These are phyloP conservation scores for Trilocha varians DNA, from an alignment of 2,888 invertebrate species.

Conservation along the genomic window DNA sequence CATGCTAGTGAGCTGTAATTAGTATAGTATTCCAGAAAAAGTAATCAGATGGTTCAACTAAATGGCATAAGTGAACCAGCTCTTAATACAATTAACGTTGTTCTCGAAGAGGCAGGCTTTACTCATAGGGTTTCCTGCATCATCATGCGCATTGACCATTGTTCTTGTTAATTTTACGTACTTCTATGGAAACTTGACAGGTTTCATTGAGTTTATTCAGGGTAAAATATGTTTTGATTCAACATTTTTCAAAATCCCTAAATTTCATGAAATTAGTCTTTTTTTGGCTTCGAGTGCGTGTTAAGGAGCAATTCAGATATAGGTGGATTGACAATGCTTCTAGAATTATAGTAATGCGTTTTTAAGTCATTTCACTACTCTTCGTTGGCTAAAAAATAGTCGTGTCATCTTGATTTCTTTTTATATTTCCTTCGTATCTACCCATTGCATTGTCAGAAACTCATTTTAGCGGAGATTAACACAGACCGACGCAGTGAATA, in stretches of 20 bases:
- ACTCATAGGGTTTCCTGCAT: not conserved
- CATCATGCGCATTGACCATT: not conserved
- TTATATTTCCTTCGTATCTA: not conserved
- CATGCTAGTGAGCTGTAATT: no score
- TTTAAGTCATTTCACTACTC: not conserved
- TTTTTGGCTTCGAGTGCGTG: no score
- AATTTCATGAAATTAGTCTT: no score
- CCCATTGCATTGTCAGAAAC: constrained; percentile 17
- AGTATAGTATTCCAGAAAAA: no score
- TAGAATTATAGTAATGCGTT: not conserved
- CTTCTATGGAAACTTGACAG: not conserved
- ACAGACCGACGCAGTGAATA: constrained; percentile 54
- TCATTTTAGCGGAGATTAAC: constrained; percentile 44
- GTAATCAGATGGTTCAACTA: not conserved
- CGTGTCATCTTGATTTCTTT: not conserved
- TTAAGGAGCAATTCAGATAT: no score
- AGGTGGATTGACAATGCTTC: no score
- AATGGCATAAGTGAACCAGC: constrained; percentile 9
- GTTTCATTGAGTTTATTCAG: not conserved
- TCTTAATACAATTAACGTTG: constrained; percentile 50
- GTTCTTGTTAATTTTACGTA: not conserved
- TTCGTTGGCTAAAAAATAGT: not conserved
- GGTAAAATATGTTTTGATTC: no score
- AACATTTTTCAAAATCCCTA: no score
- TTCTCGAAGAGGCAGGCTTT: constrained; percentile 4